phyloP scores from a whole-genome alignment of 2,797 vertebrate genomes.

The Galago senegalensis region DNA sequence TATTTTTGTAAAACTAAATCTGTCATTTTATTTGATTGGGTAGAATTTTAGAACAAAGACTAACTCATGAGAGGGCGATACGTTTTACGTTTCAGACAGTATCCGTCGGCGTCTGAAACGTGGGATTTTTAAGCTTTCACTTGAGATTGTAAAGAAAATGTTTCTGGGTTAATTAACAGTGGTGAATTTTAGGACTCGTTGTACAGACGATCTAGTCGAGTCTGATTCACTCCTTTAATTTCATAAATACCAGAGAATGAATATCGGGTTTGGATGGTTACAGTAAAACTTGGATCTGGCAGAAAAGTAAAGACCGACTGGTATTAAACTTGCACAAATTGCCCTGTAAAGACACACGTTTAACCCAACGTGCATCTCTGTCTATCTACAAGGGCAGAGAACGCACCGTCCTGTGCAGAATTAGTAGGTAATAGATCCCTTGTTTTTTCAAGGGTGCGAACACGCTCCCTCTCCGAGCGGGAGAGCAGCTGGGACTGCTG shows the following conservation, averaged over 20 bases:
- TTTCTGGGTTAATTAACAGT: background rate
- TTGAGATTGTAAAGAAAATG: background rate
- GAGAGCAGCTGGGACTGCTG: conserved; percentile 79
- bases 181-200: background rate
- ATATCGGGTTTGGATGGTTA: background rate
- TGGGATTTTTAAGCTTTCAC: conserved; percentile 8
- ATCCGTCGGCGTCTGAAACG: background rate
- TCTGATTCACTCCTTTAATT: conserved; percentile 37
- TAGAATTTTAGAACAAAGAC: background rate
- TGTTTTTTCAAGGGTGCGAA: conserved; percentile 66
- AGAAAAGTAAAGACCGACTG: background rate
- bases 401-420: background rate
- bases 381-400: background rate
- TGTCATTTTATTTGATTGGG: conserved; percentile 53
- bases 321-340: background rate
- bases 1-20: background rate
- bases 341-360: background rate
- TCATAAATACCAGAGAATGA: background rate
- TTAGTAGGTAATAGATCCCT: background rate
- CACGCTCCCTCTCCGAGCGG: conserved; percentile 7
- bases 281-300: background rate
- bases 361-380: background rate
- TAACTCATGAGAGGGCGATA: background rate
- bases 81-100: background rate
- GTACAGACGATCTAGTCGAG: background rate